Conservation (phyloP, 2,797 vertebrate species). For the Gila robusta region DNA sequence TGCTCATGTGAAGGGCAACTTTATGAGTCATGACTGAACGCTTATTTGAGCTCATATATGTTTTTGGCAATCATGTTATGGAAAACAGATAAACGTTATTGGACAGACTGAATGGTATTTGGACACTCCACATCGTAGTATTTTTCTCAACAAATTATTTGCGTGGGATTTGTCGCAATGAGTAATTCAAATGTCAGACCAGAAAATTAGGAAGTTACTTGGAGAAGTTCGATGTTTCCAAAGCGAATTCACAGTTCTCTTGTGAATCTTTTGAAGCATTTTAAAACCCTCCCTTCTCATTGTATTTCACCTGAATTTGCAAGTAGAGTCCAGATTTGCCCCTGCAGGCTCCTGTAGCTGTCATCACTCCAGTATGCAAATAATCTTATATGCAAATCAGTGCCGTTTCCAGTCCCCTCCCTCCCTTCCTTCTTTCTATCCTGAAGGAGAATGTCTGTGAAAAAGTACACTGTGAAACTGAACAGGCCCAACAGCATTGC, state of each 20-base stretch:
- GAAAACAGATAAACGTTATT: neutral
- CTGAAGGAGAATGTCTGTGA: neutral
- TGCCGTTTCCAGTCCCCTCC: neutral
- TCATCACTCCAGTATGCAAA: constrained; percentile 73
- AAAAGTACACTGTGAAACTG: neutral
- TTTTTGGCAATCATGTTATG: neutral
- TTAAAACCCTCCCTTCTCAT: neutral
- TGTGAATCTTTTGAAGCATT: neutral
- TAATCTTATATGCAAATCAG: constrained; percentile 66
- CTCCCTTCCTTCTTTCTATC: constrained; percentile 6
- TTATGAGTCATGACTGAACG: neutral
- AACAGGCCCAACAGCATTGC: constrained; percentile 65
- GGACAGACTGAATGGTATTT: neutral
- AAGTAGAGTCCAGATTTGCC: constrained; percentile 19
- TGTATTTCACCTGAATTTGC: neutral
- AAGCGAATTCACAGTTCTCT: neutral
- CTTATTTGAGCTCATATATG: neutral
- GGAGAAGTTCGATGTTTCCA: neutral
- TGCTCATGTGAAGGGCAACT: neutral
- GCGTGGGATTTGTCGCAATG: neutral
- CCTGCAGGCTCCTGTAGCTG: constrained; percentile 23
- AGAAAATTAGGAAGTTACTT: neutral
- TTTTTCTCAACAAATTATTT: neutral
- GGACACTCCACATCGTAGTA: neutral
- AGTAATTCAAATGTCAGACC: constrained; percentile 3